These are phyloP conservation scores for Corticium candelabrum DNA, from an alignment of 37 sponge, comb jelly and placozoan species.

Conservation along the genomic window DNA sequence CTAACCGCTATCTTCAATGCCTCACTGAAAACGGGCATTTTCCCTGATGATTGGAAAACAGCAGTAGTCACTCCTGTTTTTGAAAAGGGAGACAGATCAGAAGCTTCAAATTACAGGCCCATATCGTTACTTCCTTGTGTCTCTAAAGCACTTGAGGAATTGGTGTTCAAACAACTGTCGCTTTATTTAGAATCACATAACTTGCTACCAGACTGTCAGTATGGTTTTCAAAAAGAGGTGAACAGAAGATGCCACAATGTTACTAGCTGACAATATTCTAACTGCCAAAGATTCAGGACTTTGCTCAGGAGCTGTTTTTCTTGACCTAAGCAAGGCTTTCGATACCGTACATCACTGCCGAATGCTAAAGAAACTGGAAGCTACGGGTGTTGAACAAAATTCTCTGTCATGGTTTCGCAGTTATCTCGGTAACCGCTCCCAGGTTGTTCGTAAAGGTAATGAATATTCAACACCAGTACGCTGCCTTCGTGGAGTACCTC, in stretches of 20 bases:
- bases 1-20: background rate
- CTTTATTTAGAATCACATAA: background rate
- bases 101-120: conserved; percentile 3
- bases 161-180: background rate
- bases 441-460: background rate
- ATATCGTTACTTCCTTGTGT: conserved; percentile 2
- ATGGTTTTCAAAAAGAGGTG: background rate
- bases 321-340: conserved; percentile 16
- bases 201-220: background rate
- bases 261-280: conserved; percentile 1
- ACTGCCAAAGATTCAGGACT: background rate
- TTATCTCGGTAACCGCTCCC: conserved; percentile 1
- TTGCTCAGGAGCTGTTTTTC: background rate
- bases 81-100: background rate
- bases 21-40: background rate
- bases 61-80: background rate
- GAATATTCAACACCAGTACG: background rate
- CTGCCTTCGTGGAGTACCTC: conserved; percentile 17
- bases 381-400: background rate
- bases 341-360: conserved; percentile 7
- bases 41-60: background rate
- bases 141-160: conserved; percentile 1
- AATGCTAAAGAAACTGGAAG: background rate
- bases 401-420: background rate
- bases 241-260: background rate